Evolutionary conservation across 2,113 vertebrate genomes (phyloP).

Genomic region (Heteronetta atricapilla): DNA sequence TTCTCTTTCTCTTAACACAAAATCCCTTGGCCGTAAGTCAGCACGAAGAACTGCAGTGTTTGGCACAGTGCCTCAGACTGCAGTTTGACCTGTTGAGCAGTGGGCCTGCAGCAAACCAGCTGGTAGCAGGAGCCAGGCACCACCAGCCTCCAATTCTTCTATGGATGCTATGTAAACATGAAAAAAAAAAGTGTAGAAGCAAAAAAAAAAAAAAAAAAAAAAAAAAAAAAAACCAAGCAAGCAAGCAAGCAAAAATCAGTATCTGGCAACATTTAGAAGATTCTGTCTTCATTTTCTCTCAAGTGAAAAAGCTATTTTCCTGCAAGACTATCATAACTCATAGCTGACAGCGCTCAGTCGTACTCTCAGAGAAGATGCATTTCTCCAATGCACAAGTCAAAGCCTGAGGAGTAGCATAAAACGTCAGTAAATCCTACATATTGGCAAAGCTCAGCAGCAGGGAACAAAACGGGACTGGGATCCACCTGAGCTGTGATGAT

Average conservation of each 20-base stretch:
- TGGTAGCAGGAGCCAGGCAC: not conserved
- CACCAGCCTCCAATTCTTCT: not conserved
- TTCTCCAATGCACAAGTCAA: not conserved
- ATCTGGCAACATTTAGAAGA: not conserved
- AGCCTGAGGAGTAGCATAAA: not conserved
- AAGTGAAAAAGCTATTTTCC: not conserved
- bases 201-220: not conserved
- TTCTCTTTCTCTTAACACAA: not conserved
- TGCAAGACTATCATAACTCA: not conserved
- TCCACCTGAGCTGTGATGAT: not conserved
- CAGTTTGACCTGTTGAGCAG: fast-evolving
- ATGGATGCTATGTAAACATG: not conserved
- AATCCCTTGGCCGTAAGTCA: not conserved
- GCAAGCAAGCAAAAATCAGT: not conserved
- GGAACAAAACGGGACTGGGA: not conserved
- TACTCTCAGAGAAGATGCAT: not conserved
- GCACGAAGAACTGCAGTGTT: not conserved
- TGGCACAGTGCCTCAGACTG: not conserved
- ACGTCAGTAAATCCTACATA: not conserved
- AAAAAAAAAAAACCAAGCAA: not conserved
- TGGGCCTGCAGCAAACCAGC: not conserved
- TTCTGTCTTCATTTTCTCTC: too few species aligned
- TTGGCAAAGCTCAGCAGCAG: not conserved
- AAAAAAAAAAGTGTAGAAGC: not conserved
- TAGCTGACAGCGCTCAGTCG: not conserved